phyloP scores from a whole-genome alignment of 2,888 invertebrate species.

The Rhyacophila evoluta region DNA sequence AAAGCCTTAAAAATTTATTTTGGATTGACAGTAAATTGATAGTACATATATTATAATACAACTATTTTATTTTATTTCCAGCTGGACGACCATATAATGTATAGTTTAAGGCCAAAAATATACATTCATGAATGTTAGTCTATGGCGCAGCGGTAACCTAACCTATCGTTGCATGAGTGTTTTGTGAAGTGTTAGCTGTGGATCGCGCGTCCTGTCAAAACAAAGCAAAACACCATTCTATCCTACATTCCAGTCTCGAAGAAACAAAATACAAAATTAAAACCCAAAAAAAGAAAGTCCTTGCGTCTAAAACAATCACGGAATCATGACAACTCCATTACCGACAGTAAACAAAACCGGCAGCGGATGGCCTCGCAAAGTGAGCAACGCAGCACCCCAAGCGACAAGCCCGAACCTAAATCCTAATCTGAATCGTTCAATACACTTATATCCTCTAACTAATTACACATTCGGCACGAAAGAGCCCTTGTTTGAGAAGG shows the following conservation, averaged over 20 bases:
- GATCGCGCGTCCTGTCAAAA: conserved; percentile 31
- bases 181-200: too few relatives aligned
- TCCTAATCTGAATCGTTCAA: conserved; percentile 82
- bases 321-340: conserved; percentile 53
- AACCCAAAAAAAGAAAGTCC: too few relatives aligned
- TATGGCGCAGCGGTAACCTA: background rate
- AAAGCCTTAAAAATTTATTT: too few relatives aligned
- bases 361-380: conserved; percentile 78
- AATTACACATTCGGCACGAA: conserved; percentile 99
- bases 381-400: conserved; percentile 68
- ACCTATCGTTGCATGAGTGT: background rate
- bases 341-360: conserved; percentile 72
- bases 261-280: too few relatives aligned
- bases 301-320: background rate
- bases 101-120: too few relatives aligned
- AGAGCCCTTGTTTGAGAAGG: conserved; percentile 98
- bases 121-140: too few relatives aligned
- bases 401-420: conserved; percentile 58
- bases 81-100: too few relatives aligned
- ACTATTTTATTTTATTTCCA: too few relatives aligned
- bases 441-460: conserved; percentile 95
- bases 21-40: too few relatives aligned
- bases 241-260: background rate
- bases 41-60: too few relatives aligned
- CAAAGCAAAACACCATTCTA: background rate